Conservation (phyloP, 2,797 vertebrate species). For the Lagorchestes hirsutus region DNA sequence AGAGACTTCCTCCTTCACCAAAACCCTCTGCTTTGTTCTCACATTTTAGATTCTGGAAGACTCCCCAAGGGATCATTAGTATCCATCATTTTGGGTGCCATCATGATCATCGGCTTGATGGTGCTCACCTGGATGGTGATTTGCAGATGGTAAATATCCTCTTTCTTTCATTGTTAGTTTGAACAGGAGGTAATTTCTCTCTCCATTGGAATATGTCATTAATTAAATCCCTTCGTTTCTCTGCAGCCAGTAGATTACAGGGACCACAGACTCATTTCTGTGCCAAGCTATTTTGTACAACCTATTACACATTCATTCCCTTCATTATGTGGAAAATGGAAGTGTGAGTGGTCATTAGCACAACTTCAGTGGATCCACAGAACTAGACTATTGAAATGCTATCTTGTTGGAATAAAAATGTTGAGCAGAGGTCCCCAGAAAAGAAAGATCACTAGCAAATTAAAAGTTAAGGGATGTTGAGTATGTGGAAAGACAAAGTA, state of each 20-base stretch:
- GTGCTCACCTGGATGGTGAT: slow-evolving; percentile 69
- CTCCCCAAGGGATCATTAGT: slow-evolving; percentile 69
- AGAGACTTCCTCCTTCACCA: accelerated
- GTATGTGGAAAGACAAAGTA: neutral
- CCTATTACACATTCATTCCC: neutral
- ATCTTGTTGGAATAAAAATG: neutral
- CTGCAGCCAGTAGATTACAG: neutral
- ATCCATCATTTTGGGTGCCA: slow-evolving; percentile 72
- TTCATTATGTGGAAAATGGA: neutral
- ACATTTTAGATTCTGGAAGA: slow-evolving; percentile 76
- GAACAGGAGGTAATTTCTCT: neutral
- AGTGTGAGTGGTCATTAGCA: accelerated
- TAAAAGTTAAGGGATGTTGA: neutral
- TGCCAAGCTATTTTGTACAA: neutral
- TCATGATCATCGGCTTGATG: slow-evolving; percentile 56
- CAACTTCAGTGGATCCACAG: neutral
- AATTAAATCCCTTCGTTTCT: neutral
- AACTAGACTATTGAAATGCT: neutral
- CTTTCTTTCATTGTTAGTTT: neutral
- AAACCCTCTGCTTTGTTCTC: neutral
- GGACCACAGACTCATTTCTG: neutral
- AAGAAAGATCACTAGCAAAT: neutral
- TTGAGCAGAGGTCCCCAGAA: neutral
- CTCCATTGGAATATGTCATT: neutral
- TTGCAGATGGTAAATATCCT: slow-evolving; percentile 71